Evolutionary conservation across 1,140 invertebrate genomes (phyloP), one percentile per base, ranked within the genome.

Genomic region (Chironomus tepperi): DNA sequence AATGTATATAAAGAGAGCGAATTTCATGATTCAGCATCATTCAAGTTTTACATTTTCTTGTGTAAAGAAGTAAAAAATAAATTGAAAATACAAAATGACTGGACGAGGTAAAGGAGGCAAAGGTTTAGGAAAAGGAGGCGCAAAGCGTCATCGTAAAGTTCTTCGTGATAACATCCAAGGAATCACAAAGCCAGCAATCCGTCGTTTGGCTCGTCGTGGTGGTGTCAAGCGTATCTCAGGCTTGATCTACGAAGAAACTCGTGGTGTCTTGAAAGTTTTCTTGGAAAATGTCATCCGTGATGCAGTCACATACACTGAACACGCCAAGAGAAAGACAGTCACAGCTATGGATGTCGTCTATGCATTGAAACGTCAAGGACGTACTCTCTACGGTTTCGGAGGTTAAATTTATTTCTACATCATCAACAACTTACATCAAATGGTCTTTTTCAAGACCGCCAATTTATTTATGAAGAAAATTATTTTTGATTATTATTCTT

Each of bases 321-420:
- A 93, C 81, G 90, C 91, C 76, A 93, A 92, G 84, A 84, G 91
- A 76, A 94, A 93, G 83, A 94, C 92, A 18, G 88, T 89, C 47
- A 94, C 92, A 9, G 91, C 92, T 74, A 94, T 94, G 92, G 92
- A 95, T 79, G 91, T 94, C 15, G 93, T 95, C 19, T 94, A 94
- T 79, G 92, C 92, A 34, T 83, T 94, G 77, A 95, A 94, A 82
- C 83, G 92, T 73, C 92, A 94, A 84, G 93, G 93, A 43, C 84
- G 91, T 34, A 89, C 88, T 42, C 78, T 89, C 0, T 89, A 73
- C 18, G 64, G 75, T 74, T 74, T 75, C 42, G 74, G 74, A 16
- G 73, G 73, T 74, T 75, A 75, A 77, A 74, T 72, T 57, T 7
- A n/a, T 67, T 3, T 72, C 15, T 47, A 73, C 19, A 57, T 64